Evolutionary conservation across 1,140 invertebrate genomes (phyloP), one percentile per base, ranked within the genome.

Genomic region (Campoletis sonorensis): DNA sequence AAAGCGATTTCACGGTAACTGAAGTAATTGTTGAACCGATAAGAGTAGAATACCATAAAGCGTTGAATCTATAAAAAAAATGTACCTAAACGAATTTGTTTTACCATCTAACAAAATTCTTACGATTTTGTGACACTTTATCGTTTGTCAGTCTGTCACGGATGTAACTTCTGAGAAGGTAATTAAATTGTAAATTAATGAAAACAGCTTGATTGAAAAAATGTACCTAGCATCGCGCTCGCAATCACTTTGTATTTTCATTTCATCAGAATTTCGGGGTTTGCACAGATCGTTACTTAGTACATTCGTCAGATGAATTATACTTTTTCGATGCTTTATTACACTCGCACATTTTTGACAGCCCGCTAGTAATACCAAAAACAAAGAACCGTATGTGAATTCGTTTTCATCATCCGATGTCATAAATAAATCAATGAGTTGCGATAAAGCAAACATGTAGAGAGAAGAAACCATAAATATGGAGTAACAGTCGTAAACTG

Each of bases 331-430:
- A 18, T 67, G 73, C 1, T 80, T 0, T 7, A 82, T 23, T 4
- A 86, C 18, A 61, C 75, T 85, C 0, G 26, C 10, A 7, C 78
- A 27, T 64, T 87, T 87, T 10, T 37, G 76, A 3, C 67, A 77
- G 8, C 58, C 79, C 11, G 81, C 80, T 0, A 81, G 23, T 15
- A 86, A 70, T 11, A 79, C 73, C 26, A 87, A 40, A 1, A 82
- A 73, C 3, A 82, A 83, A 4, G 86, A 81, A 79, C 85, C 87
- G 18, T 83, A 77, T 0, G 79, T 73, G 0, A 85, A 78, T 1
- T 82, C 79, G 0, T 83, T 79, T 0, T 68, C n/a, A 37, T 68
- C 80, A 11, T 81, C 78, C 16, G 84, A 49, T 4, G 30, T 18
- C 4, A n/a, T 18, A 16, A 79, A 23, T 1, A 79, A 26, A 21